phyloP scores from a whole-genome alignment of 1,140 invertebrate genomes.

The Leptestheria dahalacensis region DNA sequence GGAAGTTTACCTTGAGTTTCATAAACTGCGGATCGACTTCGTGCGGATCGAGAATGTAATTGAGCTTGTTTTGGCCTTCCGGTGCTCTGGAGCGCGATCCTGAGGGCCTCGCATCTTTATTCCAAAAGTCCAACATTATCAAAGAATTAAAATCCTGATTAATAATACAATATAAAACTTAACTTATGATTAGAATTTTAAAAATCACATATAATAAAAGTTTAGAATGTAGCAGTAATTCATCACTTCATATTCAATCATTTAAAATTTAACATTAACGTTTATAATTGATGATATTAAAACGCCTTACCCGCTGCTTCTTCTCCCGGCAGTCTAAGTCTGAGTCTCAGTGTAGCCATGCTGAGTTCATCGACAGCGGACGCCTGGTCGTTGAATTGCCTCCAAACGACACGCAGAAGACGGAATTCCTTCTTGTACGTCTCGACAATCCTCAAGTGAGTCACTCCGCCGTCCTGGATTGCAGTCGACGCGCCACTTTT shows the following conservation, averaged over 20 bases:
- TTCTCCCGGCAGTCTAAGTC: constrained; percentile 31
- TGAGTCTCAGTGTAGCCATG: constrained; percentile 52
- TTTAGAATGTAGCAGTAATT: too few relatives aligned
- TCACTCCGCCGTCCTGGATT: constrained; percentile 33
- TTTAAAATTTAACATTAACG: too few relatives aligned
- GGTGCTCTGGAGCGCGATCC: constrained; percentile 22
- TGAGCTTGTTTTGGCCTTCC: constrained; percentile 11
- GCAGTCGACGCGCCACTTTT: constrained; percentile 20
- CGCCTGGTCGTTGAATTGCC: constrained; percentile 38
- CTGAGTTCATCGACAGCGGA: constrained; percentile 52
- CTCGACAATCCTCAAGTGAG: constrained; percentile 41
- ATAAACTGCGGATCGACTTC: constrained; percentile 28
- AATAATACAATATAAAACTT: too few relatives aligned
- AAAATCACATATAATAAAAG: too few relatives aligned
- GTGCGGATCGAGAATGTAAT: constrained; percentile 32
- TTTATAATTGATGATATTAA: too few relatives aligned
- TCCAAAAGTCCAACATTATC: too few relatives aligned
- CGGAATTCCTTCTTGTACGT: constrained; percentile 50
- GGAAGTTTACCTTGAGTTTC: constrained; percentile 10
- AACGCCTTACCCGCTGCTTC: too few relatives aligned
- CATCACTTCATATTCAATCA: too few relatives aligned
- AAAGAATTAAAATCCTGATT: too few relatives aligned
- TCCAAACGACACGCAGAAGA: constrained; percentile 40
- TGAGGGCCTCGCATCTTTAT: constrained; percentile 18
- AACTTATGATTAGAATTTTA: too few relatives aligned